Conservation (phyloP, 2,113 vertebrate genomes). For the Verasper variegatus region DNA sequence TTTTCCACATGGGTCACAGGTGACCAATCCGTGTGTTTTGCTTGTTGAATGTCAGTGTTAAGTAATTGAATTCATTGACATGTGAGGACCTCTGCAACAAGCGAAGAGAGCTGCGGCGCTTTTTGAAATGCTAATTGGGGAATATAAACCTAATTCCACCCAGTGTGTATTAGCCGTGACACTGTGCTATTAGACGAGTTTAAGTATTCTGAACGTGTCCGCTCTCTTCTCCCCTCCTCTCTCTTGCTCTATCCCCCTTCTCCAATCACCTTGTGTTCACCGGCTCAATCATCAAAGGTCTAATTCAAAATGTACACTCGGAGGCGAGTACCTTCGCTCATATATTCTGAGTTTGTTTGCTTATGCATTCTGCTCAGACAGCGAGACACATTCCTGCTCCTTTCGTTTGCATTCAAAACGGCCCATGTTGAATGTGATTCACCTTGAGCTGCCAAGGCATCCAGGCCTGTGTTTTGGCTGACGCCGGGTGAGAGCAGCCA, state of each 20-base stretch:
- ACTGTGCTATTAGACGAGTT: slow-evolving; percentile 41
- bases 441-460: slow-evolving; percentile 65
- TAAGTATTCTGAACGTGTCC: slow-evolving; percentile 51
- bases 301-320: slow-evolving; percentile 26
- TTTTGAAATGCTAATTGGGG: slow-evolving; percentile 74
- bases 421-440: slow-evolving; percentile 39
- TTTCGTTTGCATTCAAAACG: slow-evolving; percentile 52
- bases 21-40: slow-evolving; percentile 28
- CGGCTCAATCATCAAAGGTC: slow-evolving; percentile 42
- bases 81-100: slow-evolving; percentile 54
- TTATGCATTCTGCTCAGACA: slow-evolving; percentile 49
- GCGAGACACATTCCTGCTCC: slow-evolving; percentile 2
- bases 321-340: slow-evolving; percentile 14
- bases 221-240: slow-evolving; percentile 8
- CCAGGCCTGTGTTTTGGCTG: slow-evolving; percentile 34
- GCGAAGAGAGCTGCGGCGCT: slow-evolving; percentile 19
- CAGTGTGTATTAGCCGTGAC: slow-evolving; percentile 49
- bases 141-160: slow-evolving; percentile 66
- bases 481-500: slow-evolving; percentile 34
- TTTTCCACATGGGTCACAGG: slow-evolving; percentile 38
- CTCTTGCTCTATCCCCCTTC: slow-evolving; percentile 32
- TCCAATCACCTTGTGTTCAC: slow-evolving; percentile 45
- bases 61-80: slow-evolving; percentile 74
- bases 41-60: slow-evolving; percentile 59
- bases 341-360: slow-evolving; percentile 38